phyloP scores from a whole-genome alignment of 2,888 invertebrate genomes.

The Drosophila hamatofila region DNA sequence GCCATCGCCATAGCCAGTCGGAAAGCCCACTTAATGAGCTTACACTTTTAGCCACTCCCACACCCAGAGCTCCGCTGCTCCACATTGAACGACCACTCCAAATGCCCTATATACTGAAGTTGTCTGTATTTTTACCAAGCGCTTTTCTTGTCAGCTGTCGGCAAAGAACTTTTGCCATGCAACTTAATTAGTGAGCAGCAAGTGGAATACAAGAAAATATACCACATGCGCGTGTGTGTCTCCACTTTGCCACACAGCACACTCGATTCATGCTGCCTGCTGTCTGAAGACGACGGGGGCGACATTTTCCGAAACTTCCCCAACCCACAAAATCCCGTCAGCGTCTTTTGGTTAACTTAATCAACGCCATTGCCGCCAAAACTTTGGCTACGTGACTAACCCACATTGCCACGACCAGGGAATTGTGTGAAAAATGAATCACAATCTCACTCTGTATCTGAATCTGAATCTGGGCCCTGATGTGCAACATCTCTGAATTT shows the following conservation, averaged over 20 bases:
- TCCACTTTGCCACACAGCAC: conserved; percentile 5
- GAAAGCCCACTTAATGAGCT: conserved; percentile 77
- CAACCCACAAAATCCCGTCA: conserved; percentile 56
- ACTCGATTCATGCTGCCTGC: conserved; percentile 20
- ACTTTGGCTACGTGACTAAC: conserved; percentile 76
- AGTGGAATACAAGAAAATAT: conserved; percentile 75
- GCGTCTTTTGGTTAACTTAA: conserved; percentile 69
- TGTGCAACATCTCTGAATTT: conserved; percentile 52
- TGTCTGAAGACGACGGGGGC: conserved; percentile 38
- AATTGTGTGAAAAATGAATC: conserved; percentile 44
- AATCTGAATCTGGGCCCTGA: conserved; percentile 39
- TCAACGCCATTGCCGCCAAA: conserved; percentile 59
- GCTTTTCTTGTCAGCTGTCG: conserved; percentile 66
- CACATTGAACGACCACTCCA: conserved; percentile 41
- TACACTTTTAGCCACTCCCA: conserved; percentile 60
- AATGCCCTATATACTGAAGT: conserved; percentile 48
- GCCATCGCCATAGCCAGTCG: conserved; percentile 19
- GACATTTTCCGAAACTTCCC: conserved; percentile 43
- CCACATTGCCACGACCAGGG: conserved; percentile 57
- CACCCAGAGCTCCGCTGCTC: background rate
- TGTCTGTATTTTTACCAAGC: conserved; percentile 51
- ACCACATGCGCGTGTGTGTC: conserved; percentile 42
- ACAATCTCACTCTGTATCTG: conserved; percentile 28
- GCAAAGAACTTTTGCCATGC: conserved; percentile 65
- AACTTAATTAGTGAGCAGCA: conserved; percentile 78